Evolutionary conservation across 1,140 invertebrate species (phyloP).

Genomic region (Microplitis demolitor): DNA sequence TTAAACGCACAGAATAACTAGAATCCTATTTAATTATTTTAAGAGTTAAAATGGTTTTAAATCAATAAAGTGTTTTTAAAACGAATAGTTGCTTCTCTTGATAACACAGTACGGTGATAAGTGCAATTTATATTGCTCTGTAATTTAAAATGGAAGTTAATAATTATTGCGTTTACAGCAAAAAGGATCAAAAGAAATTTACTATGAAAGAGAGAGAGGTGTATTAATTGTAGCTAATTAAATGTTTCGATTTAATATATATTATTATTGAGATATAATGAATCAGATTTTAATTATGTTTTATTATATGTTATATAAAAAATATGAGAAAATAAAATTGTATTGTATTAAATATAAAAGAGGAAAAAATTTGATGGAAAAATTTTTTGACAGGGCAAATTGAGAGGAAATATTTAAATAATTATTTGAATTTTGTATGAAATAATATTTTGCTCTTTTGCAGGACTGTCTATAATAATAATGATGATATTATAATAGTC

Average conservation of each 20-base stretch:
- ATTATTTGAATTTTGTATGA: too few relatives aligned
- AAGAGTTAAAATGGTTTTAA: neutral
- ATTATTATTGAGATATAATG: too few relatives aligned
- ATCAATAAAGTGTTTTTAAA: neutral
- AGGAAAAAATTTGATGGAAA: too few relatives aligned
- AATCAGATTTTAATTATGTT: too few relatives aligned
- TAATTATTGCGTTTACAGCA: neutral
- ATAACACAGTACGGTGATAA: conserved; percentile 14
- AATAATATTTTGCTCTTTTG: too few relatives aligned
- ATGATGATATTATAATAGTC: too few relatives aligned
- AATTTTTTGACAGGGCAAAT: too few relatives aligned
- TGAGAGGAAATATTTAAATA: too few relatives aligned
- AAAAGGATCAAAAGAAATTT: conserved; percentile 13
- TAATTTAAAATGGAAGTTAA: neutral
- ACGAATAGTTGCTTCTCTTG: too few relatives aligned
- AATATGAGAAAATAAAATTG: too few relatives aligned
- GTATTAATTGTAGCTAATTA: conserved; percentile 16
- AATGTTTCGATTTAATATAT: conserved; percentile 22
- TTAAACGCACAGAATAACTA: neutral
- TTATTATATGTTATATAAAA: neutral
- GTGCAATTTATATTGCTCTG: neutral
- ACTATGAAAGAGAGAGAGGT: neutral
- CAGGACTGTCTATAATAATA: too few relatives aligned
- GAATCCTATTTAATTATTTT: neutral
- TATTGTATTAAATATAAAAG: too few relatives aligned